A percentile compares a stretch with the other conserved stretches of the same genome.
Conservation (phyloP, 2,888 invertebrate genomes). For the Catotricha subobsoleta region DNA sequence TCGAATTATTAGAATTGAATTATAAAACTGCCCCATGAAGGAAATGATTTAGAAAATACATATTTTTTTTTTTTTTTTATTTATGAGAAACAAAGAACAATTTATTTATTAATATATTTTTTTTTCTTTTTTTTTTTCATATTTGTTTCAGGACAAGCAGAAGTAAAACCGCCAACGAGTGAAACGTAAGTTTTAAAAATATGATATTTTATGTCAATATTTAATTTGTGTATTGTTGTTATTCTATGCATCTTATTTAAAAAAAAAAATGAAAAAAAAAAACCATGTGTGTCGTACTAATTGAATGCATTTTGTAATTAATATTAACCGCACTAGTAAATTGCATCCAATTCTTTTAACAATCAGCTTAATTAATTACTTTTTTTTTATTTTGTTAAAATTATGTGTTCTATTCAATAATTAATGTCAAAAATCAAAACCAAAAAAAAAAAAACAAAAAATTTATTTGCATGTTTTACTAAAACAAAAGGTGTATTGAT, state of each 20-base stretch:
- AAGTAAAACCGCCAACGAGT: constrained; percentile 22
- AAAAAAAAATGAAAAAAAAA: constrained; percentile 2
- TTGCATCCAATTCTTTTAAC: too few relatives aligned
- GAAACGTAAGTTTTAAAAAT: constrained; percentile 31
- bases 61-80: neutral
- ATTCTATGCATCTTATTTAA: neutral
- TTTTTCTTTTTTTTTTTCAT: constrained; percentile 4
- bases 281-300: too few relatives aligned
- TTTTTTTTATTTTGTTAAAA: too few relatives aligned
- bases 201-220: neutral
- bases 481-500: neutral
- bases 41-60: too few relatives aligned
- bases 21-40: too few relatives aligned
- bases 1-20: too few relatives aligned
- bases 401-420: too few relatives aligned
- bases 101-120: too few relatives aligned
- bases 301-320: too few relatives aligned
- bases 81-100: neutral
- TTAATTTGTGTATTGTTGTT: neutral
- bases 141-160: constrained; percentile 24
- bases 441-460: constrained; percentile 1
- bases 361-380: too few relatives aligned
- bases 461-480: constrained; percentile 5
- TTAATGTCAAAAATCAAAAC: neutral
- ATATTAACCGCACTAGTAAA: too few relatives aligned